Base-by-base conservation (phyloP, 2,888 invertebrate species). In the Cacoxenus indagator region DNA sequence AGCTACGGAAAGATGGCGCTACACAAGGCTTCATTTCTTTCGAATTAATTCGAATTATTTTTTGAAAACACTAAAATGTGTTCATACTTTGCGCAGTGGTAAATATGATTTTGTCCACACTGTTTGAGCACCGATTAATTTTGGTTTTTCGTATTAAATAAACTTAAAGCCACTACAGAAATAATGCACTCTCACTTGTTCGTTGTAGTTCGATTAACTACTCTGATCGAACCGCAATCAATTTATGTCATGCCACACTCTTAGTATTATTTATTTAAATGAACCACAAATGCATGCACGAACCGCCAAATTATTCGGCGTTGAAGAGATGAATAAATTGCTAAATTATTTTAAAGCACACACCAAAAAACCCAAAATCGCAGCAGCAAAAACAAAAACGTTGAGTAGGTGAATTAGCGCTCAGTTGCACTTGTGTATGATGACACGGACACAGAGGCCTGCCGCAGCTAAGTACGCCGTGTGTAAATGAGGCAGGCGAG, bases 221-320 rank as follows among this genome's bases (percentile, higher is more conserved):
- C n/a, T n/a, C n/a, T n/a, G n/a, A n/a, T n/a, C n/a, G n/a, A n/a
- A n/a, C n/a, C n/a, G n/a, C n/a, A 37, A 61, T 57, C 22, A 29
- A 29, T 27, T 57, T 57, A 57, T 26, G n/a, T 57, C 37, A 17
- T 48, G 70, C 27, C 73, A 72, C 77, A 78, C 76, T 83, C 75
- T 72, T 69, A 73, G 73, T 76, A 78, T 80, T 82, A 78, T 77
- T 78, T 75, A 75, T 83, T 82, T 76, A 81, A 82, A 76, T 80
- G 74, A 81, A 81, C 82, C 82, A 72, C 81, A 82, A 83, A 37
- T 78, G 71, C 82, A 82, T 26, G 45, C 43, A 62, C 31, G 59
- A 61, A n/a, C 17, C 61, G 61, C 61, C 61, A 48, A 17, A 48
- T 17, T 6, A 27, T 9, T 27, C 37, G 24, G 26, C 43, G 43